phyloP scores from a whole-genome alignment of 64 coral and sea anemone species.

The Platygyra sinensis region DNA sequence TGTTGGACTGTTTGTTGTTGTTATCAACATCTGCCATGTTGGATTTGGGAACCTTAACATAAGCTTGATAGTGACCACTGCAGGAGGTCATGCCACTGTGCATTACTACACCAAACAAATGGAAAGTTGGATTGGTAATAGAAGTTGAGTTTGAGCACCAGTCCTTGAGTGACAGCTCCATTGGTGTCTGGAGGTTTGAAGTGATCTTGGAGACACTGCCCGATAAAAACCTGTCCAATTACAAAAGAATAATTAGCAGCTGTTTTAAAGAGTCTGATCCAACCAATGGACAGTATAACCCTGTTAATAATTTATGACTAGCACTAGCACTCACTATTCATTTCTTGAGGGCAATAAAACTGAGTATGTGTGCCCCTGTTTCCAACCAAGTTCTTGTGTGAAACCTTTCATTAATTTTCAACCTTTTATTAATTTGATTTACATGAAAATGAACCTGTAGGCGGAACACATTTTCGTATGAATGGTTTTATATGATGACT shows the following conservation, averaged over 20 bases:
- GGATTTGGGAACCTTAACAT: slow-evolving; percentile 69
- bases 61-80: slow-evolving; percentile 96
- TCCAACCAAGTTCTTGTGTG: too few relatives aligned
- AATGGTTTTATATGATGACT: too few relatives aligned
- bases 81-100: slow-evolving; percentile 98
- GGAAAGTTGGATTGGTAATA: slow-evolving; percentile 36
- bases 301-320: too few relatives aligned
- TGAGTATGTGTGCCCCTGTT: too few relatives aligned
- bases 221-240: slow-evolving; percentile 39
- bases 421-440: too few relatives aligned
- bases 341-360: too few relatives aligned
- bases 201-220: slow-evolving; percentile 89
- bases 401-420: too few relatives aligned
- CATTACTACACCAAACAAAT: slow-evolving; percentile 96
- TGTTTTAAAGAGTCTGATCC: too few relatives aligned
- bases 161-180: slow-evolving; percentile 69
- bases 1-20: background rate
- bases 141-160: slow-evolving; percentile 81
- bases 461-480: too few relatives aligned
- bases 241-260: background rate
- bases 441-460: too few relatives aligned
- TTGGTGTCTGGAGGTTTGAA: slow-evolving; percentile 85
- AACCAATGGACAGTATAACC: too few relatives aligned
- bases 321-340: too few relatives aligned
- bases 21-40: slow-evolving; percentile 1